phyloP scores from a whole-genome alignment of 2,888 invertebrate genomes.

The Hedychridium roseum region DNA sequence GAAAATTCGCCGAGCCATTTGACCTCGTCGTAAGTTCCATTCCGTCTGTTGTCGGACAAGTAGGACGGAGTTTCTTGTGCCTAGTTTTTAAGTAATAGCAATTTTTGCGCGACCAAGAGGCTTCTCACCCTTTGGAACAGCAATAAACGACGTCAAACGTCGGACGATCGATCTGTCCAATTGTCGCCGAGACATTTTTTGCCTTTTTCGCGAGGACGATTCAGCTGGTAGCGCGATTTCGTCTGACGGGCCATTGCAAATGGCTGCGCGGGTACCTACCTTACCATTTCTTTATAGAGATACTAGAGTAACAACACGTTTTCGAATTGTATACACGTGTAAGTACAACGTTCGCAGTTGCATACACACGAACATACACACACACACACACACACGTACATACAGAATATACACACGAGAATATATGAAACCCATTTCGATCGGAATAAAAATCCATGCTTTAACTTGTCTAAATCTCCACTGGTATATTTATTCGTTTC shows the following conservation, averaged over 20 bases:
- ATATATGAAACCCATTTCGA: conserved; percentile 42
- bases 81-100: no score
- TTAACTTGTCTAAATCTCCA: conserved; percentile 13
- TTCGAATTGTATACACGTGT: conserved; percentile 46
- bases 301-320: conserved; percentile 35
- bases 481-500: no score
- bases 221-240: conserved; percentile 24
- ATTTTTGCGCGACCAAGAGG: no score
- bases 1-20: no score
- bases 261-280: conserved; percentile 19
- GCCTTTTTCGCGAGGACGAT: no score
- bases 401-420: conserved; percentile 12
- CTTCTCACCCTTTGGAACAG: no score
- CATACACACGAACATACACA: conserved; percentile 17
- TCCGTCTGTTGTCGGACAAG: no score
- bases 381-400: conserved; percentile 12
- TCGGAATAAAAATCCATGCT: conserved; percentile 36
- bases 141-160: no score
- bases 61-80: no score
- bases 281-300: conserved; percentile 32
- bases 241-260: conserved; percentile 20
- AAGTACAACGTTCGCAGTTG: conserved; percentile 17
- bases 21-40: no score
- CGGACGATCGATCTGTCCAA: no score
- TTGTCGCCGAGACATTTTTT: no score